These are phyloP conservation scores for Agrilus cyanescens DNA, from an alignment of 2,888 invertebrate species.

Conservation along the genomic window DNA sequence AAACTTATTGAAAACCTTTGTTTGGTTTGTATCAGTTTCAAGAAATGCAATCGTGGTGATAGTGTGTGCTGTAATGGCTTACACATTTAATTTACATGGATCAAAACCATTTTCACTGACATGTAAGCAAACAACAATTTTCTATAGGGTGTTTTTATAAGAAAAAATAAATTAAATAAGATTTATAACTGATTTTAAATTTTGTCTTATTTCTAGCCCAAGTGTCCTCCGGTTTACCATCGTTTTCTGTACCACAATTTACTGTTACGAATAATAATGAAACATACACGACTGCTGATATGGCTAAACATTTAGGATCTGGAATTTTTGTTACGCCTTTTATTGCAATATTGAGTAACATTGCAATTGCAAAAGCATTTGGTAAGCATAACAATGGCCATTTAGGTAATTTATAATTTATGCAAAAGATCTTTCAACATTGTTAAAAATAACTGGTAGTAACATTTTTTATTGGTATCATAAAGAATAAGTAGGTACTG, in stretches of 20 bases:
- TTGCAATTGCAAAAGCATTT: slow-evolving; percentile 78
- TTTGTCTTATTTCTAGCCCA: slow-evolving; percentile 34
- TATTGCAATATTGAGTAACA: slow-evolving; percentile 62
- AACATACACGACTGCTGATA: slow-evolving; percentile 40
- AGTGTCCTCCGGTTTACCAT: slow-evolving; percentile 51
- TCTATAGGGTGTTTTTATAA: slow-evolving; percentile 1
- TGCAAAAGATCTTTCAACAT: no score
- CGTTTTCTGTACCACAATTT: slow-evolving; percentile 42
- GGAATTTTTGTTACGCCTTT: slow-evolving; percentile 62
- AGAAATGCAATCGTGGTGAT: slow-evolving; percentile 62
- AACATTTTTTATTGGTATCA: no score
- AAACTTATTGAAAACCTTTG: slow-evolving; percentile 33
- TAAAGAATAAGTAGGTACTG: no score
- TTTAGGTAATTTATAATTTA: no score
- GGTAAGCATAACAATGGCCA: slow-evolving; percentile 41
- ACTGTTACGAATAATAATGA: slow-evolving; percentile 37
- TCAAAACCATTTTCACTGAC: slow-evolving; percentile 46
- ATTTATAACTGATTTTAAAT: slow-evolving; percentile 4
- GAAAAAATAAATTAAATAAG: slow-evolving; percentile 1
- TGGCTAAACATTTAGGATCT: slow-evolving; percentile 50
- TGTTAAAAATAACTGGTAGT: no score
- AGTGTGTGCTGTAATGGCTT: slow-evolving; percentile 46
- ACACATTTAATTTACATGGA: slow-evolving; percentile 38
- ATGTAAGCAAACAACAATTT: slow-evolving; percentile 32
- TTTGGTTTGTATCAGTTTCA: slow-evolving; percentile 55